A percentile compares a stretch with the other conserved stretches of the same genome.
Conservation (phyloP, 2,888 invertebrate species). For the Pheosia gnoma region DNA sequence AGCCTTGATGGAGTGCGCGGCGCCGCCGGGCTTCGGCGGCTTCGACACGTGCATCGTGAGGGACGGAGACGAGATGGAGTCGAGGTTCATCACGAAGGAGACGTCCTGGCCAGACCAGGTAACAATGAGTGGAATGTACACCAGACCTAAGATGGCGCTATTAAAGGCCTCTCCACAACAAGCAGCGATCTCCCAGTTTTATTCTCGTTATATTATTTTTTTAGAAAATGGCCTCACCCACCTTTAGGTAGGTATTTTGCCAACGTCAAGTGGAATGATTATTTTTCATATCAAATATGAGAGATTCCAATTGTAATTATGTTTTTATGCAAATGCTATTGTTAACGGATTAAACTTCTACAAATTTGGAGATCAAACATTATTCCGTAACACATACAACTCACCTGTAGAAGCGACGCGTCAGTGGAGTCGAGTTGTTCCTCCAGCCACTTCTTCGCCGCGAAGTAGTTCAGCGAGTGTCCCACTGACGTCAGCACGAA, state of each 20-base stretch:
- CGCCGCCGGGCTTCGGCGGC: conserved; percentile 93
- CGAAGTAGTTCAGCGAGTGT: conserved; percentile 95
- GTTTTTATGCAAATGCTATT: no score
- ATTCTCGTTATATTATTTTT: no score
- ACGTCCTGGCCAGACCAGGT: conserved; percentile 86
- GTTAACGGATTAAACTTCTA: no score
- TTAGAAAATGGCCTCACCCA: no score
- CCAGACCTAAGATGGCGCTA: neutral
- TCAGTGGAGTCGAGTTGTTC: conserved; percentile 93
- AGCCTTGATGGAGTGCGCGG: conserved; percentile 87
- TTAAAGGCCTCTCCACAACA: no score
- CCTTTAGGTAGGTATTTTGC: no score
- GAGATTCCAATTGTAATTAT: no score
- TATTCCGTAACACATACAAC: neutral
- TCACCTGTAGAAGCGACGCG: conserved; percentile 88
- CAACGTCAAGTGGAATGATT: no score
- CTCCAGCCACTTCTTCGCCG: conserved; percentile 97
- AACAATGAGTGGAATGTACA: neutral
- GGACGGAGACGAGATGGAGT: conserved; percentile 87
- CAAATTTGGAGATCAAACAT: neutral
- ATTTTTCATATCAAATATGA: no score
- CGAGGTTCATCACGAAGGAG: conserved; percentile 95
- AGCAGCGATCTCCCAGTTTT: no score
- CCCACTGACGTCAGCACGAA: conserved; percentile 97
- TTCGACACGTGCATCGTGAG: conserved; percentile 97